Percentiles rank a stretch among this genome's conserved stretches.
Conservation (phyloP, 2,113 vertebrate species). For the Calyptommatus sinebrachiatus region DNA sequence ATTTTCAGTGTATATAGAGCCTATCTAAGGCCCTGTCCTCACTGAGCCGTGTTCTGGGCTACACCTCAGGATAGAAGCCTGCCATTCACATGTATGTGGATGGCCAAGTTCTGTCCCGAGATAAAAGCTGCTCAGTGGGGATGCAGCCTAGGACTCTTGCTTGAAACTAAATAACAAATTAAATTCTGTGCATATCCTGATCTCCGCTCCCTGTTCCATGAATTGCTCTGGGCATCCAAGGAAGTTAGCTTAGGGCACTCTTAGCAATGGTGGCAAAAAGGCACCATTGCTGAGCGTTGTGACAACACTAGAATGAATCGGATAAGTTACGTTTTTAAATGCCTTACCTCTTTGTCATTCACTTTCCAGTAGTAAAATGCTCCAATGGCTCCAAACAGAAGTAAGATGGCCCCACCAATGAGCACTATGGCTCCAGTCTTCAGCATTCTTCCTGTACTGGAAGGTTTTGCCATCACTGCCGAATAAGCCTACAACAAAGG, state of each 20-base stretch:
- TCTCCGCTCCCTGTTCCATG: background rate
- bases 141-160: background rate
- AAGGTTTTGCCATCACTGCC: constrained; percentile 55
- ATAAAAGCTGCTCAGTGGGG: too few relatives aligned
- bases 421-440: constrained; percentile 80
- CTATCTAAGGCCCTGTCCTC: too few relatives aligned
- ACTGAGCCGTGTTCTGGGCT: too few relatives aligned
- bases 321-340: background rate
- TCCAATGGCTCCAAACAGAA: constrained; percentile 84
- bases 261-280: background rate
- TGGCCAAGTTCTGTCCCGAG: too few relatives aligned
- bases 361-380: constrained; percentile 90
- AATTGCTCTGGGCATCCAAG: background rate
- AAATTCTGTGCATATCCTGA: background rate
- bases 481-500: constrained; percentile 71
- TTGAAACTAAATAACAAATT: background rate
- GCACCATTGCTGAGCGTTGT: too few relatives aligned
- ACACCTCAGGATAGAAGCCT: too few relatives aligned
- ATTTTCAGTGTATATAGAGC: too few relatives aligned
- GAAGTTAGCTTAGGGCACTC: background rate
- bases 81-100: too few relatives aligned
- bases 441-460: constrained; percentile 73
- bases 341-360: constrained; percentile 82
- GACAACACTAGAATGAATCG: background rate
- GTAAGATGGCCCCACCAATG: constrained; percentile 78